phyloP scores from a whole-genome alignment of 2,888 invertebrate genomes.

The Caenorhabditis wallacei region DNA sequence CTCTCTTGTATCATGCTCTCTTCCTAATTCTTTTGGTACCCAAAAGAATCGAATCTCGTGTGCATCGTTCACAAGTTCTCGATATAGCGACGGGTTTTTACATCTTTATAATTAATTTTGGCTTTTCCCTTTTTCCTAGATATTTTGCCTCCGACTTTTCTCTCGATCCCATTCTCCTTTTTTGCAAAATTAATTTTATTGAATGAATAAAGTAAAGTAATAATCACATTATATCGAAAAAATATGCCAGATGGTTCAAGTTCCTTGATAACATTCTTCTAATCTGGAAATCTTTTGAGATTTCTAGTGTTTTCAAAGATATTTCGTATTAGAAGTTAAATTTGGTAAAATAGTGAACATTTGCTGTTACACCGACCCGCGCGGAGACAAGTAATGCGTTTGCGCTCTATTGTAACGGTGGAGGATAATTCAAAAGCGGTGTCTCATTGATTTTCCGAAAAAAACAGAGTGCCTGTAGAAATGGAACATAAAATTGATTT shows the following conservation, averaged over 20 bases:
- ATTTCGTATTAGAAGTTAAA: not conserved
- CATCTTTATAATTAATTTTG: slow-evolving; percentile 29
- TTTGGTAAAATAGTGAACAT: too few relatives aligned
- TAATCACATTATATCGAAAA: not conserved
- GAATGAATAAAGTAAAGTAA: slow-evolving; percentile 23
- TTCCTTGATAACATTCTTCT: not conserved
- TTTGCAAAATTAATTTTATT: slow-evolving; percentile 7
- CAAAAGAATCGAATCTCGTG: slow-evolving; percentile 55
- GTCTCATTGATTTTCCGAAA: not conserved
- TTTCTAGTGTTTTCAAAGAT: not conserved
- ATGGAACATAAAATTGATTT: too few relatives aligned
- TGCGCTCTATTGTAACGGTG: slow-evolving; percentile 13
- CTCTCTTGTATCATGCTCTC: slow-evolving; percentile 43
- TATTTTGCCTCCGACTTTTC: slow-evolving; percentile 1
- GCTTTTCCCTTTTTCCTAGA: slow-evolving; percentile 19
- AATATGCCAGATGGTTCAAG: not conserved
- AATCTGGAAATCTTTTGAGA: not conserved
- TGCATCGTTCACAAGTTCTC: slow-evolving; percentile 56
- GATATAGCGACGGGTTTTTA: slow-evolving; percentile 63
- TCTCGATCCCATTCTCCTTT: not conserved
- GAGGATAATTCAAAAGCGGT: not conserved
- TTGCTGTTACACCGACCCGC: too few relatives aligned
- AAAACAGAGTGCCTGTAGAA: too few relatives aligned
- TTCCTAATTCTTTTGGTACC: slow-evolving; percentile 30
- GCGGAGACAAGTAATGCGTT: too few relatives aligned